phyloP scores from a whole-genome alignment of 2,888 invertebrate genomes.

The Drymonia ruficornis region DNA sequence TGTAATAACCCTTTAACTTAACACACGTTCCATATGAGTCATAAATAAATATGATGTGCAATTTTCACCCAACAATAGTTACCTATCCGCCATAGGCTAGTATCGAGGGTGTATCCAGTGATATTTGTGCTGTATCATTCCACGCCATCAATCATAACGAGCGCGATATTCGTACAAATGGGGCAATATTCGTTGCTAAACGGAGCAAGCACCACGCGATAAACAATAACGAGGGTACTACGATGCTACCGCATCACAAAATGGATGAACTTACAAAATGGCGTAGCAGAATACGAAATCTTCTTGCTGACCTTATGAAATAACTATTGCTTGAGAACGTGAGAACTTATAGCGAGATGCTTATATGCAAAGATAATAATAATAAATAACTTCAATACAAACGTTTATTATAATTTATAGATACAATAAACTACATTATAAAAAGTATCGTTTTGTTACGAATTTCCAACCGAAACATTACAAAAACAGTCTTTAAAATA shows the following conservation, averaged over 20 bases:
- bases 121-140: slow-evolving; percentile 38
- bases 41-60: too few species aligned
- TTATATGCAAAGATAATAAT: too few species aligned
- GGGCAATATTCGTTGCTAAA: slow-evolving; percentile 45
- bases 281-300: slow-evolving; percentile 9
- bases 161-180: slow-evolving; percentile 38
- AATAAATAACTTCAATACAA: neutral
- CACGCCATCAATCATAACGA: slow-evolving; percentile 48
- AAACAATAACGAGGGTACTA: slow-evolving; percentile 37
- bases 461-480: slow-evolving; percentile 12
- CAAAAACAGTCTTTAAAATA: slow-evolving; percentile 22
- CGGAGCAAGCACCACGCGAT: slow-evolving; percentile 43
- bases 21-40: too few species aligned
- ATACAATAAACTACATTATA: slow-evolving; percentile 21
- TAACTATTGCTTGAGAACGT: too few species aligned
- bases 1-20: too few species aligned
- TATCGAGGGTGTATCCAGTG: neutral
- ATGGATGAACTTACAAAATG: slow-evolving; percentile 21
- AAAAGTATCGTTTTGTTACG: neutral
- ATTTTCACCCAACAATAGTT: too few species aligned
- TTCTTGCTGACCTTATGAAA: too few species aligned
- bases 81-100: too few species aligned
- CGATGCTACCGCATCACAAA: slow-evolving; percentile 34
- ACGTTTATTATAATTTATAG: slow-evolving; percentile 26
- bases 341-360: too few species aligned